Base-by-base conservation (phyloP, 2,113 vertebrate species). In the Otis tarda region DNA sequence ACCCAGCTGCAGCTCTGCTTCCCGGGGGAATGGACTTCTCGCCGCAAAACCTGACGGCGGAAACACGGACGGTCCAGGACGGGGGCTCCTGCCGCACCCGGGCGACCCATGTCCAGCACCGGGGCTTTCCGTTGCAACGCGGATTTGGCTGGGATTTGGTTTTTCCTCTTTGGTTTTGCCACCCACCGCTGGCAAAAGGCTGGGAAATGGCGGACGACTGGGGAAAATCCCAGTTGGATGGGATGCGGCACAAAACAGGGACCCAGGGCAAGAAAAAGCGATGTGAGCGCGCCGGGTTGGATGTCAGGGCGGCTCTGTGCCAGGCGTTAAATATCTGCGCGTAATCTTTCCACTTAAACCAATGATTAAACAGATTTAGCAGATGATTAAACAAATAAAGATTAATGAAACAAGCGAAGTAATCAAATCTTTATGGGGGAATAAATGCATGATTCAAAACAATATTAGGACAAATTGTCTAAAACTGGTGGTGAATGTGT, bases 321-420 rank as follows among this genome's bases (percentile, higher is more conserved):
- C 18, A 47, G 60, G 79, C 27, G 5, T 56, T 83, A 53, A 96
- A 93, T 92, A 95, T 97, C 97, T 95, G 89, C 96, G 30, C 97
- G 96, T 96, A 96, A 97, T 97, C 98, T 97, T 97, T 95, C 97
- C 97, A 97, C 97, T 98, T 97, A 97, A 97, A 97, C 94, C 97
- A 97, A 71, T 89, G 97, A 98, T 98, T 98, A 98, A 97, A 97
- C 96, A 98, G 97, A 98, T 98, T 98, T 97, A 98, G 96, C 96
- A 98, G 98, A 97, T 97, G 97, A 98, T 98, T 98, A 98, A 97
- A 98, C 97, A 98, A 98, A 98, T 98, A 98, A 97, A 98, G 98
- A 98, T 98, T 97, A 98, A 98, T 97, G 97, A 96, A 98, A 98
- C 97, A 98, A 98, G 98, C 92, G 96, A 96, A 98, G 97, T 92